Evolutionary conservation across 2,888 invertebrate genomes (phyloP).

Genomic region (Bombyx huttoni): DNA sequence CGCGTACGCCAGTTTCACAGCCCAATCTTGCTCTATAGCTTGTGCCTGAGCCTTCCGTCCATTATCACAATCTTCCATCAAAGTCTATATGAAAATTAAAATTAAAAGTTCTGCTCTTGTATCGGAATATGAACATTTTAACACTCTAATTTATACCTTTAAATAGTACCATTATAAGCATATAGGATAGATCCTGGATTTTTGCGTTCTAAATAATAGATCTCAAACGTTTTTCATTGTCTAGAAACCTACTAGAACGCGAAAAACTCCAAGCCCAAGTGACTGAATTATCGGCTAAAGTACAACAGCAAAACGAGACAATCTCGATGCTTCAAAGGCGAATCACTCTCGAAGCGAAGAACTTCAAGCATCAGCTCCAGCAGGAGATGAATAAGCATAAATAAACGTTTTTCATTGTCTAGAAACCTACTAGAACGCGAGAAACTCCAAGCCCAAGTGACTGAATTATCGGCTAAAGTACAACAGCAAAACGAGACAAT

Average conservation of each 20-base stretch:
- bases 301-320: constrained; percentile 74
- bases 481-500: constrained; percentile 76
- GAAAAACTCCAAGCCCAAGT: constrained; percentile 80
- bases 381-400: constrained; percentile 79
- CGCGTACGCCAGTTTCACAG: too few relatives aligned
- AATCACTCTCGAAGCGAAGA: constrained; percentile 80
- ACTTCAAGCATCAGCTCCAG: constrained; percentile 79
- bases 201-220: too few relatives aligned
- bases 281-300: constrained; percentile 64
- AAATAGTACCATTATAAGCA: too few relatives aligned
- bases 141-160: too few relatives aligned
- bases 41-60: too few relatives aligned
- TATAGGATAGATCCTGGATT: too few relatives aligned
- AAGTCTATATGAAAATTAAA: too few relatives aligned
- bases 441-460: constrained; percentile 76
- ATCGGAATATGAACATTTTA: too few relatives aligned
- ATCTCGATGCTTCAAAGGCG: constrained; percentile 78
- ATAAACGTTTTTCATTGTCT: not conserved
- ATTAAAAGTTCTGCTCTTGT: too few relatives aligned
- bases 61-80: too few relatives aligned
- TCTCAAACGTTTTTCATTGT: not conserved
- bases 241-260: constrained; percentile 78
- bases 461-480: constrained; percentile 65
- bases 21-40: too few relatives aligned
- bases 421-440: constrained; percentile 82